These are phyloP conservation scores for Brachionus rotundiformis DNA, from an alignment of 1,140 invertebrate species.

Conservation along the genomic window DNA sequence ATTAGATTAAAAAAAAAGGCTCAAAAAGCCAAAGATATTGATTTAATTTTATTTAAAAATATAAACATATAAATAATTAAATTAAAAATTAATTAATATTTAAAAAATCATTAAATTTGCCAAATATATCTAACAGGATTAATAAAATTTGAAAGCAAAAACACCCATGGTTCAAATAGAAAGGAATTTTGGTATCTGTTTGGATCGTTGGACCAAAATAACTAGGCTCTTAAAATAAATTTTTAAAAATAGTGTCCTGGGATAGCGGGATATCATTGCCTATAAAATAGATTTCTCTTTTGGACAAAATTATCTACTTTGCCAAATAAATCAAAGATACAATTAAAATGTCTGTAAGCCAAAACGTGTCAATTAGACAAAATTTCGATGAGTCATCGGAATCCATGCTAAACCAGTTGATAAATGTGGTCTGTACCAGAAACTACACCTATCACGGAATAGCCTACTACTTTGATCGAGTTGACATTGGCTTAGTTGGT, in stretches of 20 bases:
- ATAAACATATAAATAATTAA: neutral
- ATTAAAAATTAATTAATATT: no score
- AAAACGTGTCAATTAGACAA: constrained; percentile 39
- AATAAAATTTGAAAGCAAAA: neutral
- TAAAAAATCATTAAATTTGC: no score
- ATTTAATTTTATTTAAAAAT: no score
- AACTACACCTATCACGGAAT: constrained; percentile 26
- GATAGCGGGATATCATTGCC: neutral
- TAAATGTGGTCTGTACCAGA: constrained; percentile 15
- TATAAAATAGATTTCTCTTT: neutral
- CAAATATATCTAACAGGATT: neutral
- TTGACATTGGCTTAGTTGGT: constrained; percentile 73
- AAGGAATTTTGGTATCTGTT: neutral
- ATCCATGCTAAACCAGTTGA: neutral
- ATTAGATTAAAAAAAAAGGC: no score
- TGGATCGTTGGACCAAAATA: constrained; percentile 3
- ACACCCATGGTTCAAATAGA: neutral
- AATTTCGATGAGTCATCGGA: constrained; percentile 43
- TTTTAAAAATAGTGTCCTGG: neutral
- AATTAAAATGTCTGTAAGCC: constrained; percentile 22
- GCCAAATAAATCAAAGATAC: neutral
- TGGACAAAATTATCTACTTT: no score
- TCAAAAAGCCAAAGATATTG: no score
- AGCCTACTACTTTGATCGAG: constrained; percentile 74
- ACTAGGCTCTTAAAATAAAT: neutral